Conservation (phyloP, 2,888 invertebrate species). For the Tanytarsus gracilentus region DNA sequence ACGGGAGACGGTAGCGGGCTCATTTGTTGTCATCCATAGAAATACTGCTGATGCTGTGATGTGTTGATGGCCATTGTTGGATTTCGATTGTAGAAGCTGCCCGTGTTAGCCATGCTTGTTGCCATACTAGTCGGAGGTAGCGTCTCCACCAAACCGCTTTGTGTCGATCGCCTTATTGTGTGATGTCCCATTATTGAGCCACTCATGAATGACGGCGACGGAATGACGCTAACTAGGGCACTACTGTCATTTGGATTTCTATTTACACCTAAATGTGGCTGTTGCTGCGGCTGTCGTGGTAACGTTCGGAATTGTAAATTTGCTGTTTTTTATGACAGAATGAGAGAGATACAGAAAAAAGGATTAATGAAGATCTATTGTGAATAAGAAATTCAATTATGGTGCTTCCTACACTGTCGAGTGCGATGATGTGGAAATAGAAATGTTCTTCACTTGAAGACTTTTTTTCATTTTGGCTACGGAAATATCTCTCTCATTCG, state of each 20-base stretch:
- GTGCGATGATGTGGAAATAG: too few relatives aligned
- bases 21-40: conserved; percentile 26
- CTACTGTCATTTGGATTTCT: conserved; percentile 8
- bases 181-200: conserved; percentile 24
- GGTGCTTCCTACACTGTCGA: too few relatives aligned
- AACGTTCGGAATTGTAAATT: conserved; percentile 27
- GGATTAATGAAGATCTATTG: too few relatives aligned
- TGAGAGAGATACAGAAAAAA: not conserved
- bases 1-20: conserved; percentile 14
- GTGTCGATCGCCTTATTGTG: conserved; percentile 20
- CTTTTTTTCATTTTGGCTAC: too few relatives aligned
- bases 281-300: conserved; percentile 10
- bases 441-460: too few relatives aligned
- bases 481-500: not conserved
- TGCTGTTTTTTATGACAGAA: not conserved
- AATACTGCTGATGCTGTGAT: conserved; percentile 23
- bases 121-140: conserved; percentile 6
- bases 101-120: not conserved
- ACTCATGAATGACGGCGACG: conserved; percentile 19
- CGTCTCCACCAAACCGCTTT: conserved; percentile 5
- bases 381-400: too few relatives aligned
- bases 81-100: not conserved
- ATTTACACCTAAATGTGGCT: conserved; percentile 20
- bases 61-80: conserved; percentile 5
- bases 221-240: conserved; percentile 23